Percentiles rank a stretch among this genome's conserved stretches.
phyloP scores from a whole-genome alignment of 2,797 vertebrate genomes.

The Siniperca obscura region DNA sequence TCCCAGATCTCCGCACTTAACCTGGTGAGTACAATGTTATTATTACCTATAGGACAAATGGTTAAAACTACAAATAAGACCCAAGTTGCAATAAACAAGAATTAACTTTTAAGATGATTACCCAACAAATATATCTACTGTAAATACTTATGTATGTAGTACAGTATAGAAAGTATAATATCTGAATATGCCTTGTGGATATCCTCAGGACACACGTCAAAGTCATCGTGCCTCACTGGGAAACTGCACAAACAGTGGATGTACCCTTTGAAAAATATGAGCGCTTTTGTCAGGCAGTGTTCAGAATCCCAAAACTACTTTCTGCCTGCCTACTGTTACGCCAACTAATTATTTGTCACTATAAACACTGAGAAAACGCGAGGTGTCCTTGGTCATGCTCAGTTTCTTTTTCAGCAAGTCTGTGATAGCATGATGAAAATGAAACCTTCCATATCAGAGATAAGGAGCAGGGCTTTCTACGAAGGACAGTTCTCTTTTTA shows the following conservation, averaged over 20 bases:
- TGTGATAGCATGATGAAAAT: slow-evolving; percentile 41
- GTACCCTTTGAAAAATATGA: slow-evolving; percentile 6
- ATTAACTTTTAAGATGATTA: background rate
- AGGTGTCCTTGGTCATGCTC: slow-evolving; percentile 18
- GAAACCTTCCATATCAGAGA: slow-evolving; percentile 46
- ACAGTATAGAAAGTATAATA: background rate
- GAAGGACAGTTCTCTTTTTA: slow-evolving; percentile 42
- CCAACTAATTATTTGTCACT: slow-evolving; percentile 32
- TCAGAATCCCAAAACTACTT: slow-evolving; percentile 9
- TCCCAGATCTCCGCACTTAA: background rate
- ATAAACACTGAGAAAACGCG: slow-evolving; percentile 1
- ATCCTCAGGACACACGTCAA: background rate
- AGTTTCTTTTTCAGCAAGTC: slow-evolving; percentile 19
- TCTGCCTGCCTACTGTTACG: slow-evolving; percentile 5
- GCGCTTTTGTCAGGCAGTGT: slow-evolving; percentile 20
- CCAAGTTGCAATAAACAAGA: background rate
- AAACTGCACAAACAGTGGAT: slow-evolving; percentile 19
- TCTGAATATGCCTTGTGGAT: background rate
- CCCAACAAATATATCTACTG: background rate
- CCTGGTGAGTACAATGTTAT: too few relatives aligned
- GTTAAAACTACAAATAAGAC: background rate
- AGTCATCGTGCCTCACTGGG: background rate
- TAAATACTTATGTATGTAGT: background rate
- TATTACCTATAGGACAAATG: background rate
- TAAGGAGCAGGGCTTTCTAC: slow-evolving; percentile 31